These are phyloP conservation scores for Zaprionus lineosus DNA, from an alignment of 2,888 invertebrate species.

Conservation along the genomic window DNA sequence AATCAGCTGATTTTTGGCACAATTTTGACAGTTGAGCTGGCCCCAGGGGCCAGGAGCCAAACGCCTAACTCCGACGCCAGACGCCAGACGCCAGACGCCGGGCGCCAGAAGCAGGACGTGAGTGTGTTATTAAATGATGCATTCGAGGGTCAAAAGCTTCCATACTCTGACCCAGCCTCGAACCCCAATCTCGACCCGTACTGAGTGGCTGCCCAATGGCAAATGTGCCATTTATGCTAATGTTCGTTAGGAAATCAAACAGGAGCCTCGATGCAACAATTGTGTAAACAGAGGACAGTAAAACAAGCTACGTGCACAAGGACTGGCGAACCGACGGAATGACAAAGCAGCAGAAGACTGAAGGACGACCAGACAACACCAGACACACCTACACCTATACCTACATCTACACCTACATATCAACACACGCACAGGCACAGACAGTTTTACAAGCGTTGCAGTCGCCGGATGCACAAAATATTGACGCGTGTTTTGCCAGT, in stretches of 20 bases:
- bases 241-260: slow-evolving; percentile 77
- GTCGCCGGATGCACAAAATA: slow-evolving; percentile 65
- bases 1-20: slow-evolving; percentile 39
- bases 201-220: slow-evolving; percentile 4
- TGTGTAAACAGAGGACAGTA: slow-evolving; percentile 71
- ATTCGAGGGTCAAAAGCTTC: slow-evolving; percentile 32
- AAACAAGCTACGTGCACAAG: slow-evolving; percentile 59
- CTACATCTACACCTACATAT: background rate
- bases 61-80: too few species aligned
- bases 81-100: too few species aligned
- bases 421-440: background rate
- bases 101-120: too few species aligned
- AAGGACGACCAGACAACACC: background rate
- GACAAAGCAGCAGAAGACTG: slow-evolving; percentile 12
- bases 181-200: background rate
- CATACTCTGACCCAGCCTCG: background rate
- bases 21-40: slow-evolving; percentile 29
- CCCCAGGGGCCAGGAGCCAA: slow-evolving; percentile 13
- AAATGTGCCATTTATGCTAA: slow-evolving; percentile 74
- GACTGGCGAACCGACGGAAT: slow-evolving; percentile 5
- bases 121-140: slow-evolving; percentile 51
- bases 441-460: slow-evolving; percentile 28
- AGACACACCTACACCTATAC: too few species aligned
- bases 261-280: slow-evolving; percentile 60
- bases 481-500: slow-evolving; percentile 76